Evolutionary conservation across 2,888 invertebrate genomes (phyloP).

Genomic region (Xiphydria camelus): DNA sequence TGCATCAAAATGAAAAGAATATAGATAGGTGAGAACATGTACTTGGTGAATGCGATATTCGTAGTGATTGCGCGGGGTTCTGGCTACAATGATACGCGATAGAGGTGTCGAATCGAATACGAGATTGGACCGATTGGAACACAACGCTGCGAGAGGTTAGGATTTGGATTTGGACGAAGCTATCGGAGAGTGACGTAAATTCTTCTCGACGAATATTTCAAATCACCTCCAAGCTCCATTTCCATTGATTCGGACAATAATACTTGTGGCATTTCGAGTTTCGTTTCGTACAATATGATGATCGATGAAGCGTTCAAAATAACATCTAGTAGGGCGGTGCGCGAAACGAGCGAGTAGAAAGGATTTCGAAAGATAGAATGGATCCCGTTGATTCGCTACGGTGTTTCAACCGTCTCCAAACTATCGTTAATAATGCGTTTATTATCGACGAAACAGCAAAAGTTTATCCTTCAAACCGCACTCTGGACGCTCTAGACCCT

Average conservation of each 20-base stretch:
- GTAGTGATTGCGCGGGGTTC: background rate
- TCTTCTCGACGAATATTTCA: too few species aligned
- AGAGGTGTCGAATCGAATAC: background rate
- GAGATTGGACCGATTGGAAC: conserved; percentile 14
- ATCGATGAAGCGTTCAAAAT: too few species aligned
- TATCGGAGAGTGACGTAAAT: too few species aligned
- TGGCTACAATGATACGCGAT: conserved; percentile 4
- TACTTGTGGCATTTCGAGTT: conserved; percentile 42
- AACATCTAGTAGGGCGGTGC: conserved; percentile 9
- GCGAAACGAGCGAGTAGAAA: background rate
- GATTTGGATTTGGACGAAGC: too few species aligned
- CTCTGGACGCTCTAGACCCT: too few species aligned
- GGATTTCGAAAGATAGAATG: conserved; percentile 1
- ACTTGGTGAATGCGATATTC: conserved; percentile 3
- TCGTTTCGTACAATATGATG: conserved; percentile 19
- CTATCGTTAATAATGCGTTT: too few species aligned
- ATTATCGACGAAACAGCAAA: too few species aligned
- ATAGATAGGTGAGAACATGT: background rate
- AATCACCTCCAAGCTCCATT: conserved; percentile 36
- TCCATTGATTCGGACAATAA: conserved; percentile 42
- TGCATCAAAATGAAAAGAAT: conserved; percentile 55
- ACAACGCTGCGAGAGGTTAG: too few species aligned
- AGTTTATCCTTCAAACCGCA: too few species aligned
- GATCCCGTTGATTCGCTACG: too few species aligned
- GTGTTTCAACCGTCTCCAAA: too few species aligned